These are phyloP conservation scores for Bugulina stolonifera DNA, from an alignment of 2,888 invertebrate species.

Conservation along the genomic window DNA sequence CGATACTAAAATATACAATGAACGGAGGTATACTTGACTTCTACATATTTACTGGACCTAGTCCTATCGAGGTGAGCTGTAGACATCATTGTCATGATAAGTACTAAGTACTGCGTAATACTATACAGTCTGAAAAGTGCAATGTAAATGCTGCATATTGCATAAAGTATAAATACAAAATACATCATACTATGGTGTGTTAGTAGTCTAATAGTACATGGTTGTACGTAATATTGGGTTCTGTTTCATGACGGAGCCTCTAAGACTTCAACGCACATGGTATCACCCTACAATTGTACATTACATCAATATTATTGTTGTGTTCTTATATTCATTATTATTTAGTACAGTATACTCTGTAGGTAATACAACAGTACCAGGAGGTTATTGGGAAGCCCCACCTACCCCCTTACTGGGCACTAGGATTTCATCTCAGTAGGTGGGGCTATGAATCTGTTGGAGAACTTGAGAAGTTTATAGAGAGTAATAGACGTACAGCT, in stretches of 20 bases:
- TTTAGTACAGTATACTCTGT: no score
- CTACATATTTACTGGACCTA: conserved; percentile 69
- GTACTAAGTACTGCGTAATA: no score
- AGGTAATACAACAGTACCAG: conserved; percentile 47
- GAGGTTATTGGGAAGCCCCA: conserved; percentile 38
- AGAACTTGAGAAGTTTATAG: conserved; percentile 34
- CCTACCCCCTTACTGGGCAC: conserved; percentile 62
- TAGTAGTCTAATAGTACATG: no score
- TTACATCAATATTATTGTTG: not conserved
- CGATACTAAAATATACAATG: not conserved
- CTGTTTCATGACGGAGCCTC: no score
- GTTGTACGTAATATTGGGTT: no score
- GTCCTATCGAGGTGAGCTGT: conserved; percentile 56
- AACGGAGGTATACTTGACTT: conserved; percentile 71
- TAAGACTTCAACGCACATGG: no score
- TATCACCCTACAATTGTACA: no score
- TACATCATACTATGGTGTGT: no score
- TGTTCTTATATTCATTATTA: not conserved
- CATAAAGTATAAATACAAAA: no score
- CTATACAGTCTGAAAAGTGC: no score
- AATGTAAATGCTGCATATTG: no score
- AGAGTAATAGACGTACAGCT: conserved; percentile 34
- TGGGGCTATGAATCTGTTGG: conserved; percentile 47
- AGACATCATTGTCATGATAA: no score
- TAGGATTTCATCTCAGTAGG: conserved; percentile 79